Evolutionary conservation across 2,113 vertebrate species (phyloP), one percentile per base, ranked within the genome.

Genomic region (Psittacula cyanocephala): DNA sequence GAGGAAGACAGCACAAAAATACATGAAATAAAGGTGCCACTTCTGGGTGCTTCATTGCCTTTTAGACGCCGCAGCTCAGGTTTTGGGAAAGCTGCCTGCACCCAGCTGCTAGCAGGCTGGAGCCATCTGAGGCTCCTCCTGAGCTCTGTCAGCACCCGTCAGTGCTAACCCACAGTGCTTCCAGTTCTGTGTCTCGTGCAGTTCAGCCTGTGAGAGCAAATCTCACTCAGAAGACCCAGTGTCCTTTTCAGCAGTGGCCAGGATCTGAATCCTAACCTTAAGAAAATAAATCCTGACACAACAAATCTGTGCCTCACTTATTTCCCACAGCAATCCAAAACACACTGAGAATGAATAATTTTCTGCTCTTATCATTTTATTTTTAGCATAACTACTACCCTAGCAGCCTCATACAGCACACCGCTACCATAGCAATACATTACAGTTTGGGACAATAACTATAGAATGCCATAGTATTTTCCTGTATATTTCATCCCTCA

Each of bases 381-480:
- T 96, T 96, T 97, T 91, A 92, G 95, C 63, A 8, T 87, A 93
- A 95, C 72, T 89, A 79, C 71, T 86, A 88, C 65, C 85, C 44
- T 60, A 83, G 46, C 85, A 90, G 91, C 43, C 57, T 95, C 85
- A 46, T 13, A 35, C 17, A 83, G 92, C 87, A 95, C 35, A 41
- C 41, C 85, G 93, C 94, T 89, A 80, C 89, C 92, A 96, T 86
- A 93, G 93, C 91, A 94, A 96, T 95, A 70, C 74, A 82, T 83
- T 79, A 68, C 33, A 65, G 59, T 88, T 94, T 89, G 91, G 89
- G 93, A 95, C 93, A 93, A 63, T 82, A 87, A 67, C 91, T 81
- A 74, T 2, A 84, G 67, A 87, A 86, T 49, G 13, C 20, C 33
- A 44, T 39, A 23, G 7, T 50, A 88, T 62, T 95, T 93, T 91